Evolutionary conservation across 2,888 invertebrate genomes (phyloP).

Genomic region (Metellina segmentata): DNA sequence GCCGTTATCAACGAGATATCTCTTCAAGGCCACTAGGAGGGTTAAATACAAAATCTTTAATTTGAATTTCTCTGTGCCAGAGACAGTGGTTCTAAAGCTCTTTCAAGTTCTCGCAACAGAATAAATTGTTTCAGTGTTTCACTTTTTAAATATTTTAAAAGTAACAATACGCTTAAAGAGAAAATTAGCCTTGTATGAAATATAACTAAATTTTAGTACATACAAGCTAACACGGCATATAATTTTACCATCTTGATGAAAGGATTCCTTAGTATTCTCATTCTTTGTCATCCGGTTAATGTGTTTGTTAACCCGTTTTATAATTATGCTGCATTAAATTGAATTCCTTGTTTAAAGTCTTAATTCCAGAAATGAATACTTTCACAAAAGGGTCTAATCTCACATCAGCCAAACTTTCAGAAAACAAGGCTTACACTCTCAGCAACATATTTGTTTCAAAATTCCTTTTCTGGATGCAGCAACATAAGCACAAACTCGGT

Average conservation of each 20-base stretch:
- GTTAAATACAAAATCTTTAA: no score
- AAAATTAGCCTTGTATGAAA: background rate
- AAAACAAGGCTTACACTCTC: background rate
- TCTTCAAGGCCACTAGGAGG: no score
- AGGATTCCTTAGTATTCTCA: background rate
- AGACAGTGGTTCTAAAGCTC: no score
- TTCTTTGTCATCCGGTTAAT: background rate
- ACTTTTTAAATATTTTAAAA: background rate
- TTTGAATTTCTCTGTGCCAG: no score
- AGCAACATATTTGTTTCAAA: background rate
- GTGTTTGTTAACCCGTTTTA: background rate
- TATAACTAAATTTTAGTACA: background rate
- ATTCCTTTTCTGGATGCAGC: background rate
- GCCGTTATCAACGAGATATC: no score
- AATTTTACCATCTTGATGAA: background rate
- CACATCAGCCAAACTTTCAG: background rate
- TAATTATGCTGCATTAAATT: background rate
- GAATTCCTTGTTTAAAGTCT: background rate
- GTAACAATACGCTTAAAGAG: background rate
- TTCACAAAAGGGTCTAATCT: background rate
- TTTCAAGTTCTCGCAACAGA: no score
- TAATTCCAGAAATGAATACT: no score
- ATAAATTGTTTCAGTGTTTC: background rate
- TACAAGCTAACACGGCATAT: background rate
- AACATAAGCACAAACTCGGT: background rate